A percentile compares a stretch with the other conserved stretches of the same genome.
Evolutionary conservation across 1,140 invertebrate species (phyloP).

Genomic region (Idris sp.): DNA sequence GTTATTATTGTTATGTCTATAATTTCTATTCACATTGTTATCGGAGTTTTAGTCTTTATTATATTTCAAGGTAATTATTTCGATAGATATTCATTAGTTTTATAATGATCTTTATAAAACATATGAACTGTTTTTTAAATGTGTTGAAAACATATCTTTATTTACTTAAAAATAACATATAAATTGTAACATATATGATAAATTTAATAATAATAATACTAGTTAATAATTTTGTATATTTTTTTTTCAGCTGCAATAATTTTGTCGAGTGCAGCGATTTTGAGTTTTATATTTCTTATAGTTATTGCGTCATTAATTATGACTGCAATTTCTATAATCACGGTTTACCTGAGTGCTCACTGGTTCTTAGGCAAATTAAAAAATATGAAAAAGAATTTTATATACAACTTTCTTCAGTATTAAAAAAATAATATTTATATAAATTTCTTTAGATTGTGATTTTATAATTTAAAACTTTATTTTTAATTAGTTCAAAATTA

Average conservation of each 20-base stretch:
- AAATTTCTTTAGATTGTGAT: not conserved
- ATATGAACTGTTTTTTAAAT: too few species aligned
- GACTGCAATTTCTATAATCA: constrained; percentile 12
- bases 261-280: constrained; percentile 22
- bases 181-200: not conserved
- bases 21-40: constrained; percentile 40
- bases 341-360: constrained; percentile 8
- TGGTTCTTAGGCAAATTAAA: constrained; percentile 21
- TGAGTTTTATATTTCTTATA: constrained; percentile 25
- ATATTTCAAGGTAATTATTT: constrained; percentile 61
- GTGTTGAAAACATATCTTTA: too few species aligned
- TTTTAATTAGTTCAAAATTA: too few species aligned
- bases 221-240: not conserved
- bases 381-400: constrained; percentile 12
- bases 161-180: not conserved
- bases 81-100: not conserved
- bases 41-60: constrained; percentile 59
- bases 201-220: not conserved
- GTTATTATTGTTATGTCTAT: constrained; percentile 41
- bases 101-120: too few species aligned
- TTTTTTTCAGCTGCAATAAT: constrained; percentile 23
- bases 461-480: too few species aligned
- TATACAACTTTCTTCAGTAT: constrained; percentile 19
- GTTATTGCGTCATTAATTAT: constrained; percentile 13
- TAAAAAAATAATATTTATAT: not conserved